Percentiles rank a stretch among this genome's conserved stretches.
Evolutionary conservation across 2,113 vertebrate species (phyloP).

Genomic region (Campylorhamphus procurvoides): DNA sequence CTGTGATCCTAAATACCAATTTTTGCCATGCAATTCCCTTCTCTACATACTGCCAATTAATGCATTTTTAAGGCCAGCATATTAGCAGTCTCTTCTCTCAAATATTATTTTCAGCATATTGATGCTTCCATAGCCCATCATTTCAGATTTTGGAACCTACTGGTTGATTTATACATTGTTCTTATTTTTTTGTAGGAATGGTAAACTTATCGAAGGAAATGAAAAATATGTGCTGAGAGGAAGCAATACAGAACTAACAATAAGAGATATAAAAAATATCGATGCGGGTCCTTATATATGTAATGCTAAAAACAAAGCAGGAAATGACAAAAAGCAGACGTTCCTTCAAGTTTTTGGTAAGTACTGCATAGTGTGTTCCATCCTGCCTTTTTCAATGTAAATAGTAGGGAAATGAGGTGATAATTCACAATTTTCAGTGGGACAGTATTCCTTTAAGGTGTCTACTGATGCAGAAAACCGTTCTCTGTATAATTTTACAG

Average conservation of each 20-base stretch:
- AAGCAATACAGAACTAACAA: slow-evolving; percentile 84
- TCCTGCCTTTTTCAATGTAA: not conserved
- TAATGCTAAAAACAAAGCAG: slow-evolving; percentile 92
- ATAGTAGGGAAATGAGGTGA: not conserved
- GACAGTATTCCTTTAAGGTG: not conserved
- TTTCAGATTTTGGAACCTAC: not conserved
- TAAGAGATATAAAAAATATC: slow-evolving; percentile 86
- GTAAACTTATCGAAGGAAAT: slow-evolving; percentile 84
- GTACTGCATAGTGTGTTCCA: slow-evolving; percentile 28
- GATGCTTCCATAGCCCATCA: not conserved
- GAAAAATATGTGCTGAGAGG: slow-evolving; percentile 87
- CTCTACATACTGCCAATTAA: not conserved
- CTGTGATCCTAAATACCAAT: not conserved
- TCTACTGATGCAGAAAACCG: not conserved
- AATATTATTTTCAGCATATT: not conserved
- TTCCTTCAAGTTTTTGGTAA: slow-evolving; percentile 97
- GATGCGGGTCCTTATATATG: slow-evolving; percentile 90
- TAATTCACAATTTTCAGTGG: not conserved
- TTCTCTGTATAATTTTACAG: not conserved
- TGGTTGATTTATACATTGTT: not conserved
- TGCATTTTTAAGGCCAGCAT: not conserved
- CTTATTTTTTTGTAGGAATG: slow-evolving; percentile 76
- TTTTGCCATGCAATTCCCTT: not conserved
- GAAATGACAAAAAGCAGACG: slow-evolving; percentile 86
- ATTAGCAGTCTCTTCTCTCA: not conserved